A percentile compares a stretch with the other conserved stretches of the same genome.
Conservation (phyloP, 2,113 vertebrate genomes). For the Callospermophilus lateralis region DNA sequence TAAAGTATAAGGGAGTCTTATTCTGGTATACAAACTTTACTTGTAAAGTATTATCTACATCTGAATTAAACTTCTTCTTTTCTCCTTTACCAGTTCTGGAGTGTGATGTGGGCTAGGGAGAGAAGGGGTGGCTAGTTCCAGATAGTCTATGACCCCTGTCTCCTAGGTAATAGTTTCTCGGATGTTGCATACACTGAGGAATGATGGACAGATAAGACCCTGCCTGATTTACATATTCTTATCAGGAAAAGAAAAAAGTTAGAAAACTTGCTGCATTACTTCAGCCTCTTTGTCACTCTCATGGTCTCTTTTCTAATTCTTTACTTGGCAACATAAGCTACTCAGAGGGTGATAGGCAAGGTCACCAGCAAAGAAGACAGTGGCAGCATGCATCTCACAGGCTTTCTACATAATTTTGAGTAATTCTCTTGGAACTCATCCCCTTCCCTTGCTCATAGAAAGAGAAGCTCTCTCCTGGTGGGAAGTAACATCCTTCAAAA, state of each 20-base stretch:
- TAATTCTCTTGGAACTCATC: not conserved
- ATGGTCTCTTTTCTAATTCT: not conserved
- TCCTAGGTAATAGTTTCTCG: not conserved
- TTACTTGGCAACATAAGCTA: not conserved
- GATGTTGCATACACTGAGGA: not conserved
- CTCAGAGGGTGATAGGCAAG: not conserved
- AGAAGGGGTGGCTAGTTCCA: fast-evolving
- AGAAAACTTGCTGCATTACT: not conserved
- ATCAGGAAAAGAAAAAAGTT: not conserved
- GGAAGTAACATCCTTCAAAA: not conserved
- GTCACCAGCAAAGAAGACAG: not conserved
- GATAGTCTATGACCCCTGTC: not conserved
- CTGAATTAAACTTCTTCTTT: not conserved
- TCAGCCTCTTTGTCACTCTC: not conserved
- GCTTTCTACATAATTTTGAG: not conserved
- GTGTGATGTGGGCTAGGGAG: fast-evolving
- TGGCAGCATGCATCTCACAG: not conserved
- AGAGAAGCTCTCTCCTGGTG: not conserved
- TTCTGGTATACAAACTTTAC: not conserved
- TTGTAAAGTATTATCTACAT: not conserved
- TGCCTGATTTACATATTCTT: not conserved
- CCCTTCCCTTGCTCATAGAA: not conserved
- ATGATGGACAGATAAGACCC: too few relatives aligned
- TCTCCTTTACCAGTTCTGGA: not conserved
- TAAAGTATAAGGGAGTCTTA: not conserved